Percentiles rank a stretch among this genome's conserved stretches.
Evolutionary conservation across 2,797 vertebrate species (phyloP).

Genomic region (Tapirus indicus): DNA sequence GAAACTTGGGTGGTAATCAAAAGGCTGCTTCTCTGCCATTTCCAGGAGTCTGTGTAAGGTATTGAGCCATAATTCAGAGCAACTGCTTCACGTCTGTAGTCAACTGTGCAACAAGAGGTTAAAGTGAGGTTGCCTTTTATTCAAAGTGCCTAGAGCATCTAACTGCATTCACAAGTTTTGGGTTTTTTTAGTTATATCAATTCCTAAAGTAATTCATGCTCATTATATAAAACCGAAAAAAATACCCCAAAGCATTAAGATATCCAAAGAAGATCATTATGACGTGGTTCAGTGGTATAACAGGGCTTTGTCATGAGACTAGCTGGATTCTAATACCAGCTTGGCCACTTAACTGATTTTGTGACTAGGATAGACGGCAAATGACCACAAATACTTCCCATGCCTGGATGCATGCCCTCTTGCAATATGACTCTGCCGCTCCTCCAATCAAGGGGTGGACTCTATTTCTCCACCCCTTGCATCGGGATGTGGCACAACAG

Average conservation of each 20-base stretch:
- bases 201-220: slow-evolving; percentile 11
- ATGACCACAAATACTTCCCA: background rate
- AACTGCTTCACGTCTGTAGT: background rate
- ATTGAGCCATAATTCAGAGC: background rate
- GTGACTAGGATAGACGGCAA: background rate
- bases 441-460: background rate
- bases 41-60: background rate
- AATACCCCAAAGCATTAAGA: background rate
- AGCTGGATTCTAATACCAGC: background rate
- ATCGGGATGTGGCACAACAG: background rate
- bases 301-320: background rate
- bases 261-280: background rate
- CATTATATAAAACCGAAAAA: background rate
- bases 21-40: background rate
- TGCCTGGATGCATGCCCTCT: background rate
- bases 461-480: background rate
- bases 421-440: background rate
- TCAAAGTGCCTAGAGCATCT: background rate
- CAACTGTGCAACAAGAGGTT: background rate
- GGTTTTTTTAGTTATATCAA: background rate
- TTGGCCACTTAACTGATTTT: background rate
- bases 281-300: background rate
- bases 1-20: background rate
- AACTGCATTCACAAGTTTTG: background rate
- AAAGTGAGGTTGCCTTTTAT: background rate